A percentile compares a stretch with the other conserved stretches of the same genome.
Evolutionary conservation across 2,113 vertebrate genomes (phyloP).

Genomic region (Festucalex cinctus): DNA sequence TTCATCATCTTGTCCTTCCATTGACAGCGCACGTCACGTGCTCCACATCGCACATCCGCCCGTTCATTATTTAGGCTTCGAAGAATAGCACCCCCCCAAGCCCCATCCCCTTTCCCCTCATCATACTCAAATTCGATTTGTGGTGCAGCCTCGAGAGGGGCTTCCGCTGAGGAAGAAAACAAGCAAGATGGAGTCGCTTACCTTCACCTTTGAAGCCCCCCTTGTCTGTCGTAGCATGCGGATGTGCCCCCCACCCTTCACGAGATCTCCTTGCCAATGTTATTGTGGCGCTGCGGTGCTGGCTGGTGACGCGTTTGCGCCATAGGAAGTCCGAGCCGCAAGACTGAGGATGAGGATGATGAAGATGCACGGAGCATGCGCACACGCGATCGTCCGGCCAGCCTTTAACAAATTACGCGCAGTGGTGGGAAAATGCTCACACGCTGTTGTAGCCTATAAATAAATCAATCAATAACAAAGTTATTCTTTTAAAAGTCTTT

Average conservation of each 20-base stretch:
- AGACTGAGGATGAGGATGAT: background rate
- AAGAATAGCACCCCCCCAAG: background rate
- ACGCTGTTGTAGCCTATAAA: background rate
- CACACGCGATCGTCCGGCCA: background rate
- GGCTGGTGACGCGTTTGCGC: background rate
- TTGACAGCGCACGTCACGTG: constrained; percentile 3
- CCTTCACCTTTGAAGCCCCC: constrained; percentile 41
- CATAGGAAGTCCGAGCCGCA: background rate
- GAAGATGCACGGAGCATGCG: constrained; percentile 6
- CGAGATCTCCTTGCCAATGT: constrained; percentile 25
- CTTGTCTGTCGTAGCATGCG: constrained; percentile 20
- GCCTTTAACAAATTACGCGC: background rate
- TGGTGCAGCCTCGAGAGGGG: background rate
- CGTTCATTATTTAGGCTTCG: background rate
- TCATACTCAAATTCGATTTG: background rate
- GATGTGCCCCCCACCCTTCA: constrained; percentile 11
- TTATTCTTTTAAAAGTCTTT: too few species aligned
- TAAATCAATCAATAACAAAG: too few species aligned
- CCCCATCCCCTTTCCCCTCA: background rate
- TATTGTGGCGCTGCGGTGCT: background rate
- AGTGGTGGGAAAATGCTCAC: background rate
- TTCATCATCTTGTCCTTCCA: constrained; percentile 8
- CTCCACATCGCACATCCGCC: background rate
- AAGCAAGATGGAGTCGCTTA: constrained; percentile 32
- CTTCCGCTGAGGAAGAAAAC: background rate